Percentiles rank a stretch among this genome's conserved stretches.
Conservation (phyloP, 1,140 invertebrate genomes). For the Philaenus spumarius region DNA sequence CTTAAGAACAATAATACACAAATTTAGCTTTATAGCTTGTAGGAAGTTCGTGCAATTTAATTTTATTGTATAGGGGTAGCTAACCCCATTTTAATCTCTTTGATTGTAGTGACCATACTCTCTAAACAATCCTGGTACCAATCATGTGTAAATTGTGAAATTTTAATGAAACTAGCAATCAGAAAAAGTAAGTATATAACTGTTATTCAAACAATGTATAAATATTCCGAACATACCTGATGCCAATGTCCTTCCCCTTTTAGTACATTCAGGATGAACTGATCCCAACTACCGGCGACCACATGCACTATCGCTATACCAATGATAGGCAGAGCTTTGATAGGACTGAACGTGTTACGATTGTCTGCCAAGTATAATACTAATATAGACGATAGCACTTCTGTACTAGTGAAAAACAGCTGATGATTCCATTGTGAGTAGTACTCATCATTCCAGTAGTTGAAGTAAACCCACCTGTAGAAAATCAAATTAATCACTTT, state of each 20-base stretch:
- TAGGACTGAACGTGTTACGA: slow-evolving; percentile 49
- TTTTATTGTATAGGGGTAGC: too few relatives aligned
- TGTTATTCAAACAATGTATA: too few relatives aligned
- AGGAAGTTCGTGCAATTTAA: too few relatives aligned
- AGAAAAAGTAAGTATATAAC: too few relatives aligned
- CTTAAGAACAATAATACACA: too few relatives aligned
- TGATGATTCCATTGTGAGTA: slow-evolving; percentile 71
- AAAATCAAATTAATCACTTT: too few relatives aligned
- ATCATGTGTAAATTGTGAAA: too few relatives aligned
- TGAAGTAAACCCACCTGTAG: slow-evolving; percentile 65
- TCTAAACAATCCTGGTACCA: too few relatives aligned
- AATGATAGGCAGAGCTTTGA: slow-evolving; percentile 55
- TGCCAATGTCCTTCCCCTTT: slow-evolving; percentile 59
- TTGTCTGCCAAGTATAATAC: slow-evolving; percentile 52
- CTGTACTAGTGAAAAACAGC: slow-evolving; percentile 66
- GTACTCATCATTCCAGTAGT: slow-evolving; percentile 80
- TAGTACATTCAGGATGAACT: slow-evolving; percentile 67
- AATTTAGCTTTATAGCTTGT: too few relatives aligned
- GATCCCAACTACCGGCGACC: slow-evolving; percentile 62
- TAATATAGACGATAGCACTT: slow-evolving; percentile 60
- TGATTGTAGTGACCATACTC: too few relatives aligned
- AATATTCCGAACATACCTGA: slow-evolving; percentile 54
- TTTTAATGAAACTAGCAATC: too few relatives aligned
- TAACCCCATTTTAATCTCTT: too few relatives aligned
- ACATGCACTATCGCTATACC: slow-evolving; percentile 64